Base-by-base conservation (phyloP, 1,140 invertebrate genomes). In the Magallana angulata region DNA sequence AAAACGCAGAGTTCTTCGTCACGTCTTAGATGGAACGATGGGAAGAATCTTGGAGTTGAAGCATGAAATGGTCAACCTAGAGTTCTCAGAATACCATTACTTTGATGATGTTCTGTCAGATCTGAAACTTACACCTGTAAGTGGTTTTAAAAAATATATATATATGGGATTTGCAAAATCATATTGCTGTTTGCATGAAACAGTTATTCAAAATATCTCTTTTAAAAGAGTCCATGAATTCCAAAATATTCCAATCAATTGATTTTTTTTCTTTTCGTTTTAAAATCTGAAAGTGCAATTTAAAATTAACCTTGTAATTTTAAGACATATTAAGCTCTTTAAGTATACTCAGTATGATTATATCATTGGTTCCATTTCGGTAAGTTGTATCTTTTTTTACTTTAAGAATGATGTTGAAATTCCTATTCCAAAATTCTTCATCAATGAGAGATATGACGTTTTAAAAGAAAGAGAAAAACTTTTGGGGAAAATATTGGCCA, bases 1-100 rank as follows among this genome's bases (percentile, higher is more conserved):
- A 94, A 99, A 99, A 93, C 95, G 98, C 68, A 92, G 97, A 57
- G 95, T 99, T 4, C 95, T 99, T 0, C 96, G 96, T 80, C 96
- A 97, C 89, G 93, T 98, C 1, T 93, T 99, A 0, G 97, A 98
- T 93, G 96, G 97, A 0, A 96, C 96, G 56, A 96, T 98, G 71
- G 98, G 97, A 5, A 96, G 98, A 80, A 92, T 96, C 8, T 88
- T 96, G 8, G 96, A 96, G 91, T 87, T 96, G 7, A 96, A 96
- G 91, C 96, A 97, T 92, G 98, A 98, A 92, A 95, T 99, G 82
- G 97, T 98, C 0, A 97, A 98, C 89, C 95, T 98, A 4, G 97
- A 98, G 92, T 94, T 97, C 1, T 97, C 97, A 18, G 98, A 98
- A 94, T 97, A 97, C 90, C 98, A 96, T 90, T 98, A 97, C 93